Percentiles rank a stretch among this genome's conserved stretches.
Evolutionary conservation across 2,113 vertebrate species (phyloP).

Genomic region (Acanthisitta chloris): DNA sequence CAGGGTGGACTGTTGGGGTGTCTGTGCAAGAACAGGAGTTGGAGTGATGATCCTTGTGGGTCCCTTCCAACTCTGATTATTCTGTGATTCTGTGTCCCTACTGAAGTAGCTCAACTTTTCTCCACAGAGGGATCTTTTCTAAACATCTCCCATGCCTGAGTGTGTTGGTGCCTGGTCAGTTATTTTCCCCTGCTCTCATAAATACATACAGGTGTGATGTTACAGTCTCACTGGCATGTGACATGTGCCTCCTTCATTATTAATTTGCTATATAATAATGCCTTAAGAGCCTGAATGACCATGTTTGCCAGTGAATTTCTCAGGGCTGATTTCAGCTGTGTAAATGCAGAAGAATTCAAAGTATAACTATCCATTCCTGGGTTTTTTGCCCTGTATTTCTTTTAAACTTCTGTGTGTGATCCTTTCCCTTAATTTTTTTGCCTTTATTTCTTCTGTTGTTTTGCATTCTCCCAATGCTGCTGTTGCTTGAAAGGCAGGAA

Average conservation of each 20-base stretch:
- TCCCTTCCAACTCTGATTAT: no score
- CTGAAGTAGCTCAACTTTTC: background rate
- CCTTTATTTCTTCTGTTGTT: background rate
- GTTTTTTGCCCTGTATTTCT: background rate
- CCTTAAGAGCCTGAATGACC: background rate
- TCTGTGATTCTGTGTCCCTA: no score
- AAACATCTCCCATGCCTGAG: background rate
- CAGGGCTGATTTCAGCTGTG: background rate
- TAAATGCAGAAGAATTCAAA: background rate
- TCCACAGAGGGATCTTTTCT: background rate
- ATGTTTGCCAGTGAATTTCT: background rate
- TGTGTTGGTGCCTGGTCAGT: background rate
- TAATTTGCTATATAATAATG: background rate
- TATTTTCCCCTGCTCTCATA: background rate
- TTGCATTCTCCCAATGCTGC: background rate
- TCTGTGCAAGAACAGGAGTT: no score
- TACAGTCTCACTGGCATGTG: background rate
- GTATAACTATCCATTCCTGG: background rate
- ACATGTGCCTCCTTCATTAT: background rate
- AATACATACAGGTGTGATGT: background rate
- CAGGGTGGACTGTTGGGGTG: no score
- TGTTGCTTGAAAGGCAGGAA: background rate
- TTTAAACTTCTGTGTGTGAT: background rate
- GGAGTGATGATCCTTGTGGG: no score
- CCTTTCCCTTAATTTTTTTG: background rate